phyloP scores from a whole-genome alignment of 2,113 vertebrate species.

The Asarcornis scutulata region DNA sequence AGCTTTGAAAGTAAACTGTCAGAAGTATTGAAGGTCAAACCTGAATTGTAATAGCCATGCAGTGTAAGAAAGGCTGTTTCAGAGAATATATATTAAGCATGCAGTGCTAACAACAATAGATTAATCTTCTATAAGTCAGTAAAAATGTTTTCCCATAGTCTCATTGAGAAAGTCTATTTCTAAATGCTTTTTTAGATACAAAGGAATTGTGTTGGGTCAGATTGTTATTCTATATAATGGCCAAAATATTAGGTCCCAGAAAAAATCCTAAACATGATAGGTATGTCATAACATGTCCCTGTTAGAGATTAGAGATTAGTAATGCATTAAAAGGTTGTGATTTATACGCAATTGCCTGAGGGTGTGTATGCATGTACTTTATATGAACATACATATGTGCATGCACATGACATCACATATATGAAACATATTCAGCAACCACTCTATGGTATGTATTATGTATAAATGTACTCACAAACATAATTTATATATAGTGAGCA shows the following conservation, averaged over 20 bases:
- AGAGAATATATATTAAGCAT: neutral
- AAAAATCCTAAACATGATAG: neutral
- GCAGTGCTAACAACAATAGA: neutral
- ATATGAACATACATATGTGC: neutral
- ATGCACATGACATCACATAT: too few relatives aligned
- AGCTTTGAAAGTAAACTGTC: neutral
- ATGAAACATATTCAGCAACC: neutral
- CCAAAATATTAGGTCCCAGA: neutral
- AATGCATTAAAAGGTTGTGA: neutral
- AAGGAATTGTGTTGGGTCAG: neutral
- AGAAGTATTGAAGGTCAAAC: neutral
- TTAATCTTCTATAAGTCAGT: neutral
- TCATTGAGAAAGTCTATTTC: neutral
- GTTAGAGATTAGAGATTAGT: neutral
- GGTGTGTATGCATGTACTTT: neutral
- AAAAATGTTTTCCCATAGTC: neutral
- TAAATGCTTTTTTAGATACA: neutral
- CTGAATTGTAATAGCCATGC: neutral
- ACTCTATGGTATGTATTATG: neutral
- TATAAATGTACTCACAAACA: fast-evolving
- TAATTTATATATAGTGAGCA: neutral
- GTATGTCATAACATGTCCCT: neutral
- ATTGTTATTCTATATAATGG: neutral
- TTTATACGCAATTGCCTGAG: neutral
- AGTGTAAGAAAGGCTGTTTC: neutral